A percentile compares a stretch with the other conserved stretches of the same genome.
These are phyloP conservation scores for Aproaerema taeniolella DNA, from an alignment of 2,888 invertebrate genomes.

Conservation along the genomic window DNA sequence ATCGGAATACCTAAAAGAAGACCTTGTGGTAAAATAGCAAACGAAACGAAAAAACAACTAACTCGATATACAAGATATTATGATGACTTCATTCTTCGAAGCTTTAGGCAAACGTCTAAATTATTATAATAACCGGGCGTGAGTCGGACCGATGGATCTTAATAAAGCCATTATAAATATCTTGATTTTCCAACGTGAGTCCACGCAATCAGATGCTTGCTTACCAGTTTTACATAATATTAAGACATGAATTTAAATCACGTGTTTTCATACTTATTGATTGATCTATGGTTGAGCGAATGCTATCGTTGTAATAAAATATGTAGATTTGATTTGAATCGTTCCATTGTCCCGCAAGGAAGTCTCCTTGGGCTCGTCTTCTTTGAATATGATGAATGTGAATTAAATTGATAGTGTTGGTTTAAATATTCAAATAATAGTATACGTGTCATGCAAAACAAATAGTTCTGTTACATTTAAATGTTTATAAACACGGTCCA, in stretches of 20 bases:
- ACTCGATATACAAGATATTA: slow-evolving; percentile 36
- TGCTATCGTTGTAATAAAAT: slow-evolving; percentile 1
- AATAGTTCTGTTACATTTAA: no score
- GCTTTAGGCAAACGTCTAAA: slow-evolving; percentile 75
- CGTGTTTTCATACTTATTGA: slow-evolving; percentile 8
- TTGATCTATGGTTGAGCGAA: slow-evolving; percentile 4
- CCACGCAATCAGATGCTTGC: slow-evolving; percentile 56
- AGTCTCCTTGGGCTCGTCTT: background rate
- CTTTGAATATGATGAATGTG: background rate
- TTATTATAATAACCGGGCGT: slow-evolving; percentile 76
- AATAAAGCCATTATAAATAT: slow-evolving; percentile 77
- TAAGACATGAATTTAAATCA: slow-evolving; percentile 31
- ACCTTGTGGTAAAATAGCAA: no score
- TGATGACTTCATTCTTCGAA: slow-evolving; percentile 70
- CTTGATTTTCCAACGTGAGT: slow-evolving; percentile 58
- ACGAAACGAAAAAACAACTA: slow-evolving; percentile 19
- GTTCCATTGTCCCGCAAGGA: slow-evolving; percentile 5
- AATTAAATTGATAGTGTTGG: no score
- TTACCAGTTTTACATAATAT: slow-evolving; percentile 38
- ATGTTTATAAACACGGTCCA: no score
- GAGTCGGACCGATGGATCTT: slow-evolving; percentile 64
- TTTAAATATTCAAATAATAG: no score
- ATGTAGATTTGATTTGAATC: background rate
- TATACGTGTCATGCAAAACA: no score
- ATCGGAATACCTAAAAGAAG: no score